Evolutionary conservation across 2,888 invertebrate species (phyloP).

Genomic region (Lithodes maja): DNA sequence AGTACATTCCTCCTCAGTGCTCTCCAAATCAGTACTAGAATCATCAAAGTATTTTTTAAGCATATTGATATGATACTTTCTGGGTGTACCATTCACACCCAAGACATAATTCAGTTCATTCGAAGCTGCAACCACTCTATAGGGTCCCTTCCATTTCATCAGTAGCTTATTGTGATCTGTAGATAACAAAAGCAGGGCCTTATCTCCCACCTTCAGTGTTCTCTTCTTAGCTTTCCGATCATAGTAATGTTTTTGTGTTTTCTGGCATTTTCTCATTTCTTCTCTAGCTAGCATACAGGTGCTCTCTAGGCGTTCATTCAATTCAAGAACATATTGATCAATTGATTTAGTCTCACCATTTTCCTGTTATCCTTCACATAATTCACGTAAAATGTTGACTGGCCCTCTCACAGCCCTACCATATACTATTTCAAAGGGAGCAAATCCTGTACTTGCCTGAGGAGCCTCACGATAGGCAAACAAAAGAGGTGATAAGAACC

Average conservation of each 20-base stretch:
- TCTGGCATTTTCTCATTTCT: slow-evolving; percentile 8
- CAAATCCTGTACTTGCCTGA: slow-evolving; percentile 15
- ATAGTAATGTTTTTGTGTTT: background rate
- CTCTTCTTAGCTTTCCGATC: background rate
- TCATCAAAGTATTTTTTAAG: background rate
- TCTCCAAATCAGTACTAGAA: background rate
- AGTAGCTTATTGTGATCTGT: background rate
- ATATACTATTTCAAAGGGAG: slow-evolving; percentile 4
- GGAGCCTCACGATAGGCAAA: slow-evolving; percentile 23
- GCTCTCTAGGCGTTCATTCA: background rate
- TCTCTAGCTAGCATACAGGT: slow-evolving; percentile 18
- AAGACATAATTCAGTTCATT: slow-evolving; percentile 11
- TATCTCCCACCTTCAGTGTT: background rate
- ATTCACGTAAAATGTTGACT: background rate
- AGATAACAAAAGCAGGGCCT: background rate
- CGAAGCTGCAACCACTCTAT: background rate
- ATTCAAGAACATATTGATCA: slow-evolving; percentile 10
- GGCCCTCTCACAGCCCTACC: slow-evolving; percentile 2
- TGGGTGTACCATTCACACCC: background rate
- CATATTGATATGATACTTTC: slow-evolving; percentile 16
- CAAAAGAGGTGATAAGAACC: background rate
- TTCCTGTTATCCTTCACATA: background rate
- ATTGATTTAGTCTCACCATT: background rate
- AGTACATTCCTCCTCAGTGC: background rate
- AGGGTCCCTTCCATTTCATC: slow-evolving; percentile 2